A percentile compares a stretch with the other conserved stretches of the same genome.
These are phyloP conservation scores for Sebastes matsubarae DNA, from an alignment of 2,797 vertebrate species.

Conservation along the genomic window DNA sequence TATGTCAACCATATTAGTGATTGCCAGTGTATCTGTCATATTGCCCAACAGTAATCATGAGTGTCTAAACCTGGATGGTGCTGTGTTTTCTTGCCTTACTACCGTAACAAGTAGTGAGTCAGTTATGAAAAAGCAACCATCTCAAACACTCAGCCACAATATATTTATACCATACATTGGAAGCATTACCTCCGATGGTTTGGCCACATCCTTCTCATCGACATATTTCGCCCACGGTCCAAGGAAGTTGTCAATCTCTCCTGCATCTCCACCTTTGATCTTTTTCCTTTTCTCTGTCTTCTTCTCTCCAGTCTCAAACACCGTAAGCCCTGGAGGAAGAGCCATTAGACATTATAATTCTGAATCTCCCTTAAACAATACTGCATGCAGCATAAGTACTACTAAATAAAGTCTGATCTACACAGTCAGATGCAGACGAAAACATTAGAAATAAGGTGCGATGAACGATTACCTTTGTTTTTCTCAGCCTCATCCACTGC, in stretches of 20 bases:
- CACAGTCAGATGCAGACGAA: background rate
- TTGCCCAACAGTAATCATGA: background rate
- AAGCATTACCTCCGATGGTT: conserved; percentile 91
- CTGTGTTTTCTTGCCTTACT: background rate
- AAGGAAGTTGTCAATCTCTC: conserved; percentile 93
- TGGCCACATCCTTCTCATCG: conserved; percentile 95
- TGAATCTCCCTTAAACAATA: background rate
- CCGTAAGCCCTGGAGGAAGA: conserved; percentile 89
- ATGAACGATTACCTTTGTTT: conserved; percentile 89
- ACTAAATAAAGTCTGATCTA: background rate
- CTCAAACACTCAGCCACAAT: background rate
- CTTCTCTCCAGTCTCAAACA: conserved; percentile 92
- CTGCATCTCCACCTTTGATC: conserved; percentile 94
- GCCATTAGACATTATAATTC: background rate
- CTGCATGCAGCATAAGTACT: background rate
- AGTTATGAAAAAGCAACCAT: background rate
- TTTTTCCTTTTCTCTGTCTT: conserved; percentile 95
- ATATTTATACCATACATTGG: background rate
- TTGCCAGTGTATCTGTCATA: background rate
- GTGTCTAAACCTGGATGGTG: background rate
- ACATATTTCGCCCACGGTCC: conserved; percentile 98
- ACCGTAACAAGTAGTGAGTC: background rate
- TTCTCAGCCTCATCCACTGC: conserved; percentile 98
- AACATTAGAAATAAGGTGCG: background rate
- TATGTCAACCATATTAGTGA: background rate